phyloP scores from a whole-genome alignment of 2,888 invertebrate genomes.

The Drosophila mulleri region DNA sequence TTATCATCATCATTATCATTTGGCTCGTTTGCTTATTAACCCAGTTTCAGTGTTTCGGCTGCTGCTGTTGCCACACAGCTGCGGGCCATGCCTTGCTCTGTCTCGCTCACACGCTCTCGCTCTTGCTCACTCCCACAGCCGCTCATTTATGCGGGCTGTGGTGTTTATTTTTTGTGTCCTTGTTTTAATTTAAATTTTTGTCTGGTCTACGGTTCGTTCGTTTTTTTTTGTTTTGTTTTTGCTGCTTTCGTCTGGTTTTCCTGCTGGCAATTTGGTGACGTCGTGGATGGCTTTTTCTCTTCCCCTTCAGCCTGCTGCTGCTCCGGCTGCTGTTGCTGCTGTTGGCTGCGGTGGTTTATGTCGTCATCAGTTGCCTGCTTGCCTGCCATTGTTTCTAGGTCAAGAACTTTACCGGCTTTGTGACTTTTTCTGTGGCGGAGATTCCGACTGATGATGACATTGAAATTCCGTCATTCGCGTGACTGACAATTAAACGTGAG shows the following conservation, averaged over 20 bases:
- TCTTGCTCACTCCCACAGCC: conserved; percentile 1
- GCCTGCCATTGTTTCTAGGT: conserved; percentile 81
- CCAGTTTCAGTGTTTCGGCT: conserved; percentile 72
- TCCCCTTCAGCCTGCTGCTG: too few relatives aligned
- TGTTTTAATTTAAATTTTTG: conserved; percentile 84
- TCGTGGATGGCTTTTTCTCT: conserved; percentile 40
- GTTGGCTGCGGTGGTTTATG: conserved; percentile 46
- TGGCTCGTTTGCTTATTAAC: conserved; percentile 81
- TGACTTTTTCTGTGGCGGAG: conserved; percentile 37
- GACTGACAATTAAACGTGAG: conserved; percentile 2
- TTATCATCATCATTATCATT: conserved; percentile 31
- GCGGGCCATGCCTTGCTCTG: conserved; percentile 42
- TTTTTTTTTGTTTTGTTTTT: conserved; percentile 33
- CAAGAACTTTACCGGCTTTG: conserved; percentile 78
- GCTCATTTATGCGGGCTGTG: conserved; percentile 47
- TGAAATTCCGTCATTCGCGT: conserved; percentile 38
- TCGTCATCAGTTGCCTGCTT: conserved; percentile 73
- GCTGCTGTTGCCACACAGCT: conserved; percentile 51
- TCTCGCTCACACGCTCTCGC: neutral
- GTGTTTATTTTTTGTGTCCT: conserved; percentile 74
- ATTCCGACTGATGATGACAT: conserved; percentile 38
- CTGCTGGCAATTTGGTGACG: conserved; percentile 61
- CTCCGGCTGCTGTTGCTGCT: too few relatives aligned
- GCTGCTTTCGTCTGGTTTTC: conserved; percentile 26
- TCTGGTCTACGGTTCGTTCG: conserved; percentile 69